Evolutionary conservation across 2,888 invertebrate species (phyloP), one percentile per base, ranked within the genome.

Genomic region (Portevinia maculata): DNA sequence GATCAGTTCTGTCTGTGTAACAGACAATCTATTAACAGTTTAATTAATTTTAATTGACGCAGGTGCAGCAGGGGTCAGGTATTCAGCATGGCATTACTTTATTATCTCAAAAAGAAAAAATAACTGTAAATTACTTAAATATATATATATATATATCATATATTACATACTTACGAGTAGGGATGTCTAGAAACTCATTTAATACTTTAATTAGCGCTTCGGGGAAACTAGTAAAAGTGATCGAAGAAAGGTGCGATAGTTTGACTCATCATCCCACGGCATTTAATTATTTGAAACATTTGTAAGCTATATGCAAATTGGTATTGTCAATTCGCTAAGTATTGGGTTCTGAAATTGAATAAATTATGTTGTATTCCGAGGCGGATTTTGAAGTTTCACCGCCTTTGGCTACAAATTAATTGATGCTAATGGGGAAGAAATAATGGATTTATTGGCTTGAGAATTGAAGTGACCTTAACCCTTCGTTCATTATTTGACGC

Each of bases 201-300:
- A 74, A 55, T 53, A 74, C 79, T 74, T 74, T 79, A 73, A 50
- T 79, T 79, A 67, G 73, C 60, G 28, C 48, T 41, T 48, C 37
- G 34, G 60, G 55, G 73, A 67, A 74, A 74, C 60, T 37, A 67
- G 74, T 79, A 79, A 79, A 60, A 79, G 79, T 79, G 46, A 74
- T 74, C 48, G 44, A 65, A 74, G 79, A 79, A 79, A 79, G 73
- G 79, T 79, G 74, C 41, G 67, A 79, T 32, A 48, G 69, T 32
- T 60, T 44, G 52, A 70, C 48, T 57, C 69, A 50, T 60, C 21
- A 9, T n/a, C 30, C 1, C 11, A 34, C n/a, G n/a, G n/a, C n/a
- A n/a, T n/a, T n/a, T n/a, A 17, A 7, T n/a, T n/a, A 48, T 24
- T 19, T 4, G n/a, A 48, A 48, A 13, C 39, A 6, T 15, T 41